These are phyloP conservation scores for Triplophysa tibetana DNA, from an alignment of 2,113 vertebrate genomes.

Conservation along the genomic window DNA sequence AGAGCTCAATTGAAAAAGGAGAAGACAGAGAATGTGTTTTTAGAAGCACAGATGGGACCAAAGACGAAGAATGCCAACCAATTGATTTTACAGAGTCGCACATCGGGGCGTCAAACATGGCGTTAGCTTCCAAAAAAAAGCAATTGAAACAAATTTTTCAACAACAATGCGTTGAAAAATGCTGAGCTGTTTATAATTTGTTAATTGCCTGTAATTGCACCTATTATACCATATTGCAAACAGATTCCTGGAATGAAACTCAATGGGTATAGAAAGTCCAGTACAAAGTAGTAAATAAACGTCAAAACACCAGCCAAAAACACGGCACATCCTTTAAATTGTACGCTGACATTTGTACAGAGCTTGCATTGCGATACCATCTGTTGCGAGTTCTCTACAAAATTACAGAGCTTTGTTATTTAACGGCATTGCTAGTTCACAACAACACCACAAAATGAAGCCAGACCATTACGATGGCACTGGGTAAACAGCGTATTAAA, in stretches of 20 bases:
- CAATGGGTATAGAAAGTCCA: background rate
- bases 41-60: slow-evolving; percentile 6
- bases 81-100: slow-evolving; percentile 6
- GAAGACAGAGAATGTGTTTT: background rate
- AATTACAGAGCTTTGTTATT: background rate
- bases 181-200: background rate
- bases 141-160: slow-evolving; percentile 1
- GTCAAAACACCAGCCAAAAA: background rate
- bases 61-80: slow-evolving; percentile 9
- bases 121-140: background rate
- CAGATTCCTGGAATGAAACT: background rate
- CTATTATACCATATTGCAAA: background rate
- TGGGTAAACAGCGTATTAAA: too few species aligned
- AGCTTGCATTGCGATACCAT: background rate
- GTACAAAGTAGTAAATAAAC: background rate
- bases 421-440: too few species aligned
- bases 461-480: background rate
- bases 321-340: background rate
- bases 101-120: background rate
- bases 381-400: background rate
- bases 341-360: too few species aligned
- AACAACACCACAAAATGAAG: background rate
- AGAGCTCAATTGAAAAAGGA: slow-evolving; percentile 37
- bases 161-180: background rate
- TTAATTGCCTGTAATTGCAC: slow-evolving; percentile 3